phyloP scores from a whole-genome alignment of 2,797 vertebrate genomes.

The Semaprochilodus insignis region DNA sequence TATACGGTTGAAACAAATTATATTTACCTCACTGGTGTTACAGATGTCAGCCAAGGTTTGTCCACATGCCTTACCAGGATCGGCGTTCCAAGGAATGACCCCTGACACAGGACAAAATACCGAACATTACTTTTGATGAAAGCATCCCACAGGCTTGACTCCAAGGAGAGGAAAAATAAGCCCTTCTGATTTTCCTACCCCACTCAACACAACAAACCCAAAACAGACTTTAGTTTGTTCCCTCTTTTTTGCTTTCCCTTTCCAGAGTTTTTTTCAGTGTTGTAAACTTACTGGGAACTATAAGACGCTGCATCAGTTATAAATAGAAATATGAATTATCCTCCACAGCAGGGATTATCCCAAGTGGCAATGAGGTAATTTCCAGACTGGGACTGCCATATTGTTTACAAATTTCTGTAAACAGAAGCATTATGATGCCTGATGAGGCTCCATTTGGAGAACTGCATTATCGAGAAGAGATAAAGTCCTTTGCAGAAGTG shows the following conservation, averaged over 20 bases:
- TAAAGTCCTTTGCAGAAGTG: too few species aligned
- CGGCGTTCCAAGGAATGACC: slow-evolving; percentile 93
- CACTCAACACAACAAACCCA: not conserved
- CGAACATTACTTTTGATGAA: slow-evolving; percentile 44
- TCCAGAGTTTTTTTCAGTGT: not conserved
- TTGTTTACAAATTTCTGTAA: not conserved
- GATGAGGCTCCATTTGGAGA: too few species aligned
- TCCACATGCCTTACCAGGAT: slow-evolving; percentile 93
- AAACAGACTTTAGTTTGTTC: not conserved
- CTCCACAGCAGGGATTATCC: not conserved
- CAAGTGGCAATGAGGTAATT: not conserved
- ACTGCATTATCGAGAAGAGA: too few species aligned
- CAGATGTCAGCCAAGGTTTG: slow-evolving; percentile 91
- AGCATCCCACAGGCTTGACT: not conserved
- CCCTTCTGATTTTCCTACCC: not conserved
- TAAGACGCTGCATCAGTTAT: too few species aligned
- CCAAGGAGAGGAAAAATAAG: not conserved
- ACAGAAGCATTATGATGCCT: too few species aligned
- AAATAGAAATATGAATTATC: not conserved
- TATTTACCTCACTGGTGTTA: slow-evolving; percentile 91
- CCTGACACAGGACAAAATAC: slow-evolving; percentile 76
- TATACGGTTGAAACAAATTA: not conserved
- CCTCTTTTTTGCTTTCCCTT: not conserved
- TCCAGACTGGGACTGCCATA: not conserved
- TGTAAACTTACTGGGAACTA: not conserved